Evolutionary conservation across 2,797 vertebrate species (phyloP).

Genomic region (Thalassophryne amazonica): DNA sequence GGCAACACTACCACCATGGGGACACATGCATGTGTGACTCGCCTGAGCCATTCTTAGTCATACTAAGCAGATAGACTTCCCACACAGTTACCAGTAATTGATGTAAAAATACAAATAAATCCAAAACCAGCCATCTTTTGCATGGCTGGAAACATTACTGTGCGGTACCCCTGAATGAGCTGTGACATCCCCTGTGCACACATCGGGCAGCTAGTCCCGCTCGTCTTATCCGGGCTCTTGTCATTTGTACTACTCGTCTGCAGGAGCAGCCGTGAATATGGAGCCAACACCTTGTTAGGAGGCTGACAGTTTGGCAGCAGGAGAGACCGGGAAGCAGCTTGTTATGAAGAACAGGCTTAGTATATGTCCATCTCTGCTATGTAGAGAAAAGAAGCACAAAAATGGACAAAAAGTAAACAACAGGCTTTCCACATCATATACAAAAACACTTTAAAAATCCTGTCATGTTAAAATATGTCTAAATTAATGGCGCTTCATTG

Average conservation of each 20-base stretch:
- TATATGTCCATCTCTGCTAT: constrained; percentile 35
- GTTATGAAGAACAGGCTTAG: constrained; percentile 57
- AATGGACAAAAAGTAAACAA: constrained; percentile 14
- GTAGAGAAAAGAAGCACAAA: constrained; percentile 14
- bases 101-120: constrained; percentile 41
- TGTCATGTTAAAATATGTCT: not conserved
- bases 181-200: constrained; percentile 44
- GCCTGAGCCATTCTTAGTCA: constrained; percentile 58
- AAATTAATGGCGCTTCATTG: constrained; percentile 3
- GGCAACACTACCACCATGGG: constrained; percentile 35
- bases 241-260: constrained; percentile 56
- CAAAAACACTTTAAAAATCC: not conserved
- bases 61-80: constrained; percentile 45
- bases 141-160: constrained; percentile 36
- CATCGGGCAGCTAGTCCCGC: constrained; percentile 54
- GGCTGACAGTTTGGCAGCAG: constrained; percentile 57
- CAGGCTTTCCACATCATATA: constrained; percentile 3
- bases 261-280: constrained; percentile 53
- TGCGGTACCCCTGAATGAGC: constrained; percentile 24
- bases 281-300: constrained; percentile 64
- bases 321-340: constrained; percentile 47
- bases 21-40: constrained; percentile 42
- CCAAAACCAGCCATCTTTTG: constrained; percentile 55
- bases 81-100: constrained; percentile 49
- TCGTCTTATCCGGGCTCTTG: constrained; percentile 48